Conservation (phyloP, 2,888 invertebrate species). For the Harpagoxenus sublaevis region DNA sequence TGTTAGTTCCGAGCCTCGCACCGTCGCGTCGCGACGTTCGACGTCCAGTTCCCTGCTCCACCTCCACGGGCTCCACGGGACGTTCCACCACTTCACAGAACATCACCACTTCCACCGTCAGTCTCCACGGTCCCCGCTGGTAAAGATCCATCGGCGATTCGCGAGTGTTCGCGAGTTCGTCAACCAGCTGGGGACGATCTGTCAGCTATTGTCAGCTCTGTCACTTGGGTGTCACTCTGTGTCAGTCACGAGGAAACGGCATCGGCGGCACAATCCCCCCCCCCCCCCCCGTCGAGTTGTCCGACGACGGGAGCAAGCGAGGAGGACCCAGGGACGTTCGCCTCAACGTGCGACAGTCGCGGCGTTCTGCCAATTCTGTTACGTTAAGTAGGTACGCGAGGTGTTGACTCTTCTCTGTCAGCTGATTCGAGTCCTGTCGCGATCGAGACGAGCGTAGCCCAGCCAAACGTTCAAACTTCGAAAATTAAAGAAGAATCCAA, state of each 20-base stretch:
- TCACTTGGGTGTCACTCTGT: not conserved
- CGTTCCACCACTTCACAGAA: too few species aligned
- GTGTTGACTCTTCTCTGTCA: not conserved
- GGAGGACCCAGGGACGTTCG: not conserved
- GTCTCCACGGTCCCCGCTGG: not conserved
- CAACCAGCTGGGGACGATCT: not conserved
- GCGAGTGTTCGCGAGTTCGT: not conserved
- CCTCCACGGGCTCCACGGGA: too few species aligned
- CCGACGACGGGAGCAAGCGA: not conserved
- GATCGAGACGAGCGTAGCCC: not conserved
- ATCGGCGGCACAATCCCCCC: not conserved
- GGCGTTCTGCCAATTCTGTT: not conserved
- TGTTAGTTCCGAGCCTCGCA: not conserved
- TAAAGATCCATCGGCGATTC: not conserved
- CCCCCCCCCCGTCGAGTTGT: not conserved
- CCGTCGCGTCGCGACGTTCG: not conserved
- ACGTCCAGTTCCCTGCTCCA: not conserved
- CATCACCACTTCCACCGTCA: too few species aligned
- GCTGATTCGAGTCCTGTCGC: not conserved
- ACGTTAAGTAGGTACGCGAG: constrained; percentile 28
- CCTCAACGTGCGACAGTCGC: constrained; percentile 13
- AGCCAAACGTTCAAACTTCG: too few species aligned
- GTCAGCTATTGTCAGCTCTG: too few species aligned
- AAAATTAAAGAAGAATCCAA: too few species aligned
- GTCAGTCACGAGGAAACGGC: not conserved